Percentiles rank a stretch among this genome's conserved stretches.
phyloP scores from a whole-genome alignment of 2,797 vertebrate species.

The Linurgus olivaceus region DNA sequence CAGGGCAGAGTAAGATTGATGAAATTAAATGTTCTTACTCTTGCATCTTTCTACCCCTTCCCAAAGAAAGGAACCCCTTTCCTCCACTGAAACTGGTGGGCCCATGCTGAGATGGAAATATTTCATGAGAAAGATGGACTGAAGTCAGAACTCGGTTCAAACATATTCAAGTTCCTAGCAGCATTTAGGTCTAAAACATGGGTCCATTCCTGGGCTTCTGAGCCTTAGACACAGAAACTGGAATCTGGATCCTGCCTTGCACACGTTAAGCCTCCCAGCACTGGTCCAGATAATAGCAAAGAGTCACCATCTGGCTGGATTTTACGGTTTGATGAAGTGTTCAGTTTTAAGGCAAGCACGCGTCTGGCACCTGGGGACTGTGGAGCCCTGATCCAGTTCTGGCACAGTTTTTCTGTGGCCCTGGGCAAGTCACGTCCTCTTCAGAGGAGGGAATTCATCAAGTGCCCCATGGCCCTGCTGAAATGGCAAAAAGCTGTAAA shows the following conservation, averaged over 20 bases:
- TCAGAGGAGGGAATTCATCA: constrained; percentile 28
- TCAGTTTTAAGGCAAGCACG: constrained; percentile 62
- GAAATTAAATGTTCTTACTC: neutral
- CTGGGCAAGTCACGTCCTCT: constrained; percentile 61
- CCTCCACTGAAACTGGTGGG: neutral
- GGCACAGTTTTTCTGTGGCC: constrained; percentile 28
- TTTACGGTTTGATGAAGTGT: constrained; percentile 70
- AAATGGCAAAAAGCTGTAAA: constrained; percentile 15
- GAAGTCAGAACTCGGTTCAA: neutral
- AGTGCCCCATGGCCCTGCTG: neutral
- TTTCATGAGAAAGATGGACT: neutral
- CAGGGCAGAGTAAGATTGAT: neutral
- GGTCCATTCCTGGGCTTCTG: neutral
- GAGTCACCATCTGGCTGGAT: constrained; percentile 68
- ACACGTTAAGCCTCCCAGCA: constrained; percentile 46
- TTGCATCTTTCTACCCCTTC: neutral
- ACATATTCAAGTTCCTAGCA: neutral
- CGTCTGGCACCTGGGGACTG: constrained; percentile 64
- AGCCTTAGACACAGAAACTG: constrained; percentile 7
- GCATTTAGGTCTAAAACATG: neutral
- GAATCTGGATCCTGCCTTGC: constrained; percentile 40
- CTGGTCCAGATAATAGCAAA: constrained; percentile 45
- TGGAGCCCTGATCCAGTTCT: constrained; percentile 48
- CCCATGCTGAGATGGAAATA: neutral
- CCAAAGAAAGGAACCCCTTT: neutral